phyloP scores from a whole-genome alignment of 2,797 vertebrate species.

The Cyclura pinguis region DNA sequence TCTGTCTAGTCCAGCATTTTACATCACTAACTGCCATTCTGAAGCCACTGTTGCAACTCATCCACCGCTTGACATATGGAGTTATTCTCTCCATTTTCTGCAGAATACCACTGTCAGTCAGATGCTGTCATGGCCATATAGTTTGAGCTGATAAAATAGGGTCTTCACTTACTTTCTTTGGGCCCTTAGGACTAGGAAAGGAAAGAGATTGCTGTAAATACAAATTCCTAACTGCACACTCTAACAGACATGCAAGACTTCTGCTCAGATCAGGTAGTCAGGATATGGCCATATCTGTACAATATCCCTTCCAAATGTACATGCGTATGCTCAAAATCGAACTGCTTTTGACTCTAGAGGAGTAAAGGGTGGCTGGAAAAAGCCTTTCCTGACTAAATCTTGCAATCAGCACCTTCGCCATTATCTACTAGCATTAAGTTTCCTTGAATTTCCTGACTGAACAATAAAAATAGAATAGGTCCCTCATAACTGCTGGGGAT shows the following conservation, averaged over 20 bases:
- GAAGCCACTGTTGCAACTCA: not conserved
- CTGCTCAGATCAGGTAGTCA: not conserved
- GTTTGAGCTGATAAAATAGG: not conserved
- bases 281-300: no score
- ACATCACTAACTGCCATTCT: not conserved
- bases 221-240: not conserved
- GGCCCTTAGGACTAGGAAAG: not conserved
- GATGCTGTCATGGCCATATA: no score
- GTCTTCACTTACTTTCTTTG: not conserved
- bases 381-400: no score
- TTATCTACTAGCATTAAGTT: no score
- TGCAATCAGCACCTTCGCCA: no score
- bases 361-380: no score
- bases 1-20: not conserved
- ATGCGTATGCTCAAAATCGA: no score
- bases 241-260: not conserved
- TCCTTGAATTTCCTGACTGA: no score
- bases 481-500: no score
- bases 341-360: no score
- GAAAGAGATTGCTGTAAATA: not conserved
- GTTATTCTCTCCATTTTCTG: not conserved
- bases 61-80: not conserved
- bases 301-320: no score
- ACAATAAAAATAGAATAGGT: no score
- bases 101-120: not conserved